These are phyloP conservation scores for Ciconia stormi DNA, from an alignment of 2,113 vertebrate species.

Conservation along the genomic window DNA sequence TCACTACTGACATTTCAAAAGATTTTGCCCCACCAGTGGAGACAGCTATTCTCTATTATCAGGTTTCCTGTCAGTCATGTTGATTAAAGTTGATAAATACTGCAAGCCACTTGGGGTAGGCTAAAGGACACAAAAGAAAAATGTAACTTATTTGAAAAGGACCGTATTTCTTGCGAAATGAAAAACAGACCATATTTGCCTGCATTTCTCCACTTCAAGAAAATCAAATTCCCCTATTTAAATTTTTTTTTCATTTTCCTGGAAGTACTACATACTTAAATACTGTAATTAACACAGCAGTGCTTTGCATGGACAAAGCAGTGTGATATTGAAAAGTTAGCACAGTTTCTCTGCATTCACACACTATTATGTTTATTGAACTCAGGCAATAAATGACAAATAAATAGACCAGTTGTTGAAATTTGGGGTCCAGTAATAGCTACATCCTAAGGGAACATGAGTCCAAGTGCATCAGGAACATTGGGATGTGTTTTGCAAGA, in stretches of 20 bases:
- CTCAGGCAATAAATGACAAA: not conserved
- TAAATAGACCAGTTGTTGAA: not conserved
- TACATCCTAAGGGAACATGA: not conserved
- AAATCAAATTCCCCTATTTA: not conserved
- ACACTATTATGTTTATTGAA: not conserved
- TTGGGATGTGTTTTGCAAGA: not conserved
- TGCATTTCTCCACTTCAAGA: not conserved
- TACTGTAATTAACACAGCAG: not conserved
- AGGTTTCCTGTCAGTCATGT: constrained; percentile 74
- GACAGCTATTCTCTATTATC: constrained; percentile 68
- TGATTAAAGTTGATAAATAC: constrained; percentile 78
- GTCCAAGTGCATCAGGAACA: not conserved
- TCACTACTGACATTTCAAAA: constrained; percentile 77
- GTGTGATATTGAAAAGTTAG: not conserved
- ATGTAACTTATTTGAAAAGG: constrained; percentile 59
- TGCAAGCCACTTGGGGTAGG: constrained; percentile 49
- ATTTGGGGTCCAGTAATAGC: not conserved
- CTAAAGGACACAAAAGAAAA: constrained; percentile 59
- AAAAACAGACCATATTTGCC: not conserved
- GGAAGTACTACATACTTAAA: not conserved
- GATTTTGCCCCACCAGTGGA: constrained; percentile 64
- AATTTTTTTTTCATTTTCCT: not conserved
- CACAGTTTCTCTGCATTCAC: not conserved
- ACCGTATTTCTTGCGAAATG: constrained; percentile 16
- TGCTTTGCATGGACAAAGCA: not conserved